A percentile compares a stretch with the other conserved stretches of the same genome.
Evolutionary conservation across 2,797 vertebrate species (phyloP).

Genomic region (Erpetoichthys calabaricus): DNA sequence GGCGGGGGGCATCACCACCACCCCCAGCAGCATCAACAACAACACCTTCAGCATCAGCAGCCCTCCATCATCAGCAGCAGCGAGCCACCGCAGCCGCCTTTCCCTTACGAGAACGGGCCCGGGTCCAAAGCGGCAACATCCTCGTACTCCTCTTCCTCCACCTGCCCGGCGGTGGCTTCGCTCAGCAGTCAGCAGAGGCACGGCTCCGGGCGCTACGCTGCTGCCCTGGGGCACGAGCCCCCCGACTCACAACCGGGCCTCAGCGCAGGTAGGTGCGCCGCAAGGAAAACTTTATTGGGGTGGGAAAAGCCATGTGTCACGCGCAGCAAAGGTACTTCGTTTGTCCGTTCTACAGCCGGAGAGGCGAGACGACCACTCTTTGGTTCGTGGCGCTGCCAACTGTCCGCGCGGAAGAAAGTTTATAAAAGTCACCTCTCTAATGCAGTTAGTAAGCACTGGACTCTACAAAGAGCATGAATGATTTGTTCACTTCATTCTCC

Average conservation of each 20-base stretch:
- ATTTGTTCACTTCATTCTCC: no score
- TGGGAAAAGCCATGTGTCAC: no score
- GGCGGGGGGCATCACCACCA: slow-evolving; percentile 41
- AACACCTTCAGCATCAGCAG: slow-evolving; percentile 35
- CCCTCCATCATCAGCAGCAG: slow-evolving; percentile 39
- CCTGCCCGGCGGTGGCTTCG: slow-evolving; percentile 28
- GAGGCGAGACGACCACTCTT: no score
- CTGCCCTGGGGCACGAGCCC: slow-evolving; percentile 25
- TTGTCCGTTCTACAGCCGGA: no score
- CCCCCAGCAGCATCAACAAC: slow-evolving; percentile 47
- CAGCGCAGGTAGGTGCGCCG: slow-evolving; percentile 63
- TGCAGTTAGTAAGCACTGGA: no score
- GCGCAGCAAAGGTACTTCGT: no score
- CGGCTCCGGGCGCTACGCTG: slow-evolving; percentile 45
- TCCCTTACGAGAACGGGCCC: slow-evolving; percentile 62
- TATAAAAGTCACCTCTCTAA: no score
- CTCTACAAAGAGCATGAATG: no score
- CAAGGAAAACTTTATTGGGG: not conserved
- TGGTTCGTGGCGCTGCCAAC: no score
- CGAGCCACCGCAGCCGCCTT: slow-evolving; percentile 43
- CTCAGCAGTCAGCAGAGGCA: slow-evolving; percentile 35
- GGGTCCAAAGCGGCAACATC: slow-evolving; percentile 52
- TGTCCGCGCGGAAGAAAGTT: no score
- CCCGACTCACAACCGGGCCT: slow-evolving; percentile 64
- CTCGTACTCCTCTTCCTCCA: slow-evolving; percentile 50